Conservation (phyloP, 2,113 vertebrate species). For the Chloropsis hardwickii region DNA sequence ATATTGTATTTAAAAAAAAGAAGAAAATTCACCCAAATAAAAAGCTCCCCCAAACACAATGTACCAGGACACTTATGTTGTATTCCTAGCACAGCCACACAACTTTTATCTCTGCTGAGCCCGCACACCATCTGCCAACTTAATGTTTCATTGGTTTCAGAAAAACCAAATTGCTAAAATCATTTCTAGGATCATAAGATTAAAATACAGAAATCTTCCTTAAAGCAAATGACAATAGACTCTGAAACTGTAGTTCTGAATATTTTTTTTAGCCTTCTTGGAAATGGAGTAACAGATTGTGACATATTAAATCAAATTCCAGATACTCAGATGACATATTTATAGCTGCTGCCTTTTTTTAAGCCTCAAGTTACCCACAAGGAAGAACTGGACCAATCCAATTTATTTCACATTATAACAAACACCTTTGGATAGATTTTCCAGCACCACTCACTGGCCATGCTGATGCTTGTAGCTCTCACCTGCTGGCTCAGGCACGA, state of each 20-base stretch:
- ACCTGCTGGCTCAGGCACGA: accelerated
- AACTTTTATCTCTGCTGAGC: conserved; percentile 42
- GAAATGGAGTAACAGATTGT: conserved; percentile 31
- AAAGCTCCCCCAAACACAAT: not conserved
- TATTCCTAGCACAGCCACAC: conserved; percentile 27
- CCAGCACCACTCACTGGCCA: not conserved
- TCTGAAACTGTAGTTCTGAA: not conserved
- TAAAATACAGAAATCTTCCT: conserved; percentile 16
- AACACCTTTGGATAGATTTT: not conserved
- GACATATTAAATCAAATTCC: conserved; percentile 35
- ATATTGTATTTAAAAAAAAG: not conserved
- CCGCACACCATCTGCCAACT: conserved; percentile 53
- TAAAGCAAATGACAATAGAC: not conserved
- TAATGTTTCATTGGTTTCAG: conserved; percentile 44
- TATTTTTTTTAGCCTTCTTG: not conserved
- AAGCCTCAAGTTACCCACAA: not conserved
- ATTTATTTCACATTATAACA: not conserved
- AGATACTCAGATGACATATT: not conserved
- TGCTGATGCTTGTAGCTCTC: not conserved
- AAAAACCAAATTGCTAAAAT: conserved; percentile 23
- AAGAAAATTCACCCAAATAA: not conserved
- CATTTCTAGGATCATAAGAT: conserved; percentile 31
- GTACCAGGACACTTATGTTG: not conserved
- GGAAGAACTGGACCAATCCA: not conserved
- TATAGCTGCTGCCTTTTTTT: conserved; percentile 16